A percentile compares a stretch with the other conserved stretches of the same genome.
phyloP scores from a whole-genome alignment of 2,888 invertebrate genomes.

The Blomia tropicalis region DNA sequence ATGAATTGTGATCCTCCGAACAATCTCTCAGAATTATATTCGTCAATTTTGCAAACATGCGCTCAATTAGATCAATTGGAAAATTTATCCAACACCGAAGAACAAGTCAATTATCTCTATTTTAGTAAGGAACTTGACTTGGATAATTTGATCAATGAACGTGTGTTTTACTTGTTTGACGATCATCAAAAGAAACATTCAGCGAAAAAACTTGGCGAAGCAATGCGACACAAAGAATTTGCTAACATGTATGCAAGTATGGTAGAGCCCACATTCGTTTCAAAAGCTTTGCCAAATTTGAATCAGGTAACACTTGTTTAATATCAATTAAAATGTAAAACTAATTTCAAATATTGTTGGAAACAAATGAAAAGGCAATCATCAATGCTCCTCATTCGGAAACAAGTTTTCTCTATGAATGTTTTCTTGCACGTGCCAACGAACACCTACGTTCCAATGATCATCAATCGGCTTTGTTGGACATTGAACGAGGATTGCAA shows the following conservation, averaged over 20 bases:
- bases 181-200: not conserved
- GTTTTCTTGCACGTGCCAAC: not conserved
- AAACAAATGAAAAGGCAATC: too few relatives aligned
- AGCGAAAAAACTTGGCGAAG: not conserved
- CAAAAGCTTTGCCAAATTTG: not conserved
- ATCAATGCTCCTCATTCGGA: not conserved
- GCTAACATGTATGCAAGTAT: slow-evolving; percentile 6
- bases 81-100: too few relatives aligned
- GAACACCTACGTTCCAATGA: not conserved
- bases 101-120: too few relatives aligned
- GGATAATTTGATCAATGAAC: too few relatives aligned
- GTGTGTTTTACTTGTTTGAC: too few relatives aligned
- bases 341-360: not conserved
- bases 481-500: not conserved
- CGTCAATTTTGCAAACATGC: too few relatives aligned
- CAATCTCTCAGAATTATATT: too few relatives aligned
- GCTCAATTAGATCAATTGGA: too few relatives aligned
- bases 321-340: not conserved
- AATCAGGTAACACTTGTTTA: not conserved
- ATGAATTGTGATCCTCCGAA: too few relatives aligned
- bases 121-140: too few relatives aligned
- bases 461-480: not conserved
- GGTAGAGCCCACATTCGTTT: not conserved
- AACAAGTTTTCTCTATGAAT: not conserved
- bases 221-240: not conserved